These are phyloP conservation scores for Hiodon alosoides DNA, from an alignment of 2,113 vertebrate species.

Conservation along the genomic window DNA sequence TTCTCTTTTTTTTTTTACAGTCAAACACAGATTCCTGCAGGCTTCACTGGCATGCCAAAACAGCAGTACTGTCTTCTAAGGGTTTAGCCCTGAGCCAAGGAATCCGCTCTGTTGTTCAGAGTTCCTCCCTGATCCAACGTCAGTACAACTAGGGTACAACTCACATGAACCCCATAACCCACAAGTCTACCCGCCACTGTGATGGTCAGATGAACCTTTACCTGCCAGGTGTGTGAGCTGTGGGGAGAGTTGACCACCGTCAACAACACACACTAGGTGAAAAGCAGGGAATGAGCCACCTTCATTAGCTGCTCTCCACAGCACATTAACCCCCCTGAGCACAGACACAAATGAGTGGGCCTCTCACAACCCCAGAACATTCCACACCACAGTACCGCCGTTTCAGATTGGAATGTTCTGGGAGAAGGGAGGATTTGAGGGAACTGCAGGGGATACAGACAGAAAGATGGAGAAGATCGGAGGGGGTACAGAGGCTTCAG, in stretches of 20 bases:
- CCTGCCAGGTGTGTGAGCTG: constrained; percentile 13
- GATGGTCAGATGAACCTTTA: neutral
- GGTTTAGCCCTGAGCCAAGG: no score
- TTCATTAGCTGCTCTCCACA: constrained; percentile 47
- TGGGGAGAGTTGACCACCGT: constrained; percentile 43
- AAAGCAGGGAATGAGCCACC: constrained; percentile 39
- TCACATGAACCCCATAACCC: neutral
- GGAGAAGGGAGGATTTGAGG: no score
- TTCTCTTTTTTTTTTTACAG: constrained; percentile 50
- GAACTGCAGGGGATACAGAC: neutral
- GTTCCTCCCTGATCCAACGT: no score
- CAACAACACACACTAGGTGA: constrained; percentile 22
- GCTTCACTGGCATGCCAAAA: constrained; percentile 53
- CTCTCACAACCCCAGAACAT: neutral
- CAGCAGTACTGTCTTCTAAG: no score
- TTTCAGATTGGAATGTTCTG: neutral
- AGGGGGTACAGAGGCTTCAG: no score
- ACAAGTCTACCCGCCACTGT: neutral
- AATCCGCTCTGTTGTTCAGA: no score
- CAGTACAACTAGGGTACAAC: neutral
- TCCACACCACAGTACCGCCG: neutral
- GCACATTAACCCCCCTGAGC: constrained; percentile 10
- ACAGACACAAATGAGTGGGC: neutral
- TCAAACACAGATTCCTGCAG: constrained; percentile 45
- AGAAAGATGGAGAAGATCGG: neutral